Evolutionary conservation across 35 echinoderm and acorn worm genomes (phyloP).

Genomic region (Stichopus chloronotus): DNA sequence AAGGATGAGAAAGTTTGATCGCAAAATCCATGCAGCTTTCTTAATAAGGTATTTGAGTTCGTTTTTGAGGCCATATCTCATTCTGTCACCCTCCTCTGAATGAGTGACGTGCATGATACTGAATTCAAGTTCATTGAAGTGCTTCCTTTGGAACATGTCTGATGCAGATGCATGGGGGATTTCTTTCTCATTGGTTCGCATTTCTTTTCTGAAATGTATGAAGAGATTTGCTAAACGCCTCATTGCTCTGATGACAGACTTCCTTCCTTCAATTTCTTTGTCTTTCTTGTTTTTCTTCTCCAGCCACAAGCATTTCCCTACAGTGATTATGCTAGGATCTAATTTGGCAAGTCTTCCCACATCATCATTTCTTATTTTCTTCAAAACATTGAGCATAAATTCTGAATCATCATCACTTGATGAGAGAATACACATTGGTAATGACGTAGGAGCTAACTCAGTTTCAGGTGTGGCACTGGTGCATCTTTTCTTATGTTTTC

Average conservation of each 20-base stretch:
- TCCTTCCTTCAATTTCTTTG: background rate
- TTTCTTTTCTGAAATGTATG: background rate
- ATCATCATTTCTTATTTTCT: background rate
- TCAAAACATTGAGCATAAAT: background rate
- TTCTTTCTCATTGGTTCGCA: background rate
- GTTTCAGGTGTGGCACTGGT: too few relatives aligned
- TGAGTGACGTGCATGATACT: background rate
- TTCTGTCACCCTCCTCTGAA: background rate
- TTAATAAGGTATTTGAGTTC: background rate
- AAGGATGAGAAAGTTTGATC: too few relatives aligned
- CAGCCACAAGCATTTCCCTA: background rate
- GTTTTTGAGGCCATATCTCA: background rate
- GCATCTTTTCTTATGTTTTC: too few relatives aligned
- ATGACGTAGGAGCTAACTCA: too few relatives aligned
- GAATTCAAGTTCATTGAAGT: background rate
- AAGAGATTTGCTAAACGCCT: background rate
- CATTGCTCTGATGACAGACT: background rate
- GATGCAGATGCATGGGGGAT: too few relatives aligned
- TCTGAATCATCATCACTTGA: background rate
- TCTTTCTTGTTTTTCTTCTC: background rate
- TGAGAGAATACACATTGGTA: too few relatives aligned
- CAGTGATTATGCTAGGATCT: background rate
- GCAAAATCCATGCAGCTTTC: too few relatives aligned
- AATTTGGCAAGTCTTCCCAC: background rate
- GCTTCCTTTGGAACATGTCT: background rate